Evolutionary conservation across 2,113 vertebrate species (phyloP), one percentile per base, ranked within the genome.

Genomic region (Chauna torquata): DNA sequence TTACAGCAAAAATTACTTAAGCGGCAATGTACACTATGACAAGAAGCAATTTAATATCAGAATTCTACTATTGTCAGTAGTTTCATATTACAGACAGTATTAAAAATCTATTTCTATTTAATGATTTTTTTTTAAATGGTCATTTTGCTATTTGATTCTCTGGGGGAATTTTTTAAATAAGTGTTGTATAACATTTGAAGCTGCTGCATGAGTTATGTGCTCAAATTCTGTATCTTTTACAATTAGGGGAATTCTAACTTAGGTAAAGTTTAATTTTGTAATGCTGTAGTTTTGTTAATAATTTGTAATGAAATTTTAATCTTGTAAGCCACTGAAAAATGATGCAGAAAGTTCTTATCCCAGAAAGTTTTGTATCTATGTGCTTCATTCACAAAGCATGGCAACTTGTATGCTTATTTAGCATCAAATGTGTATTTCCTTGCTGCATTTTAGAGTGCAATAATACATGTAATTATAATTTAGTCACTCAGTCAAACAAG

Each of bases 391-490:
- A 64, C 23, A 44, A 82, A 75, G 12, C 25, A 14, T 34, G 69
- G 15, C 40, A 70, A 61, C 79, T 82, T 40, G 22, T 69, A n/a
- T 62, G 34, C n/a, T 81, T 68, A 28, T 70, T 90, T 87, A 85
- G n/a, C 42, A 58, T 30, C 40, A 62, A 81, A 75, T 19, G 14
- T 86, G 3, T 89, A 58, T 92, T 92, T 88, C 45, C n/a, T 61
- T 77, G 7, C 70, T 85, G 32, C 54, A 58, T 87, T 65, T 72
- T 57, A 28, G 17, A 90, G 77, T 58, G 42, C 55, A 69, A 19
- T 76, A 95, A 89, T 76, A 96, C 82, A 92, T n/a, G 8, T 96
- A 96, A 97, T 97, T 96, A 94, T 96, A 93, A 94, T 95, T 82
- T 90, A 90, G 78, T 71, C 18, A 6, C 34, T 95, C 82, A 92